Evolutionary conservation across 2,888 invertebrate genomes (phyloP), one percentile per base, ranked within the genome.

Genomic region (Urechis unicinctus): DNA sequence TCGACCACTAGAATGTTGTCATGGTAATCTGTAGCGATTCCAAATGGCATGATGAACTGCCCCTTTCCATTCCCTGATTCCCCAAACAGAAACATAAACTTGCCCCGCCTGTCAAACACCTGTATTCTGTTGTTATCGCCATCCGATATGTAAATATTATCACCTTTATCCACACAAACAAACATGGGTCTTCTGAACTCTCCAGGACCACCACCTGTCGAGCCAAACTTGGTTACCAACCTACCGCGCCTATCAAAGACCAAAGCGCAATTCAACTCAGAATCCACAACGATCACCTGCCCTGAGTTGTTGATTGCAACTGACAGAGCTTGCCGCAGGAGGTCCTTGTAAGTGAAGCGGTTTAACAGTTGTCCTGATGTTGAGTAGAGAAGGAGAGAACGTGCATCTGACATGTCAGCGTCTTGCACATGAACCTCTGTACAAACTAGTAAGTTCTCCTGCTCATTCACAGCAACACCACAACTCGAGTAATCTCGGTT

Each of bases 1-100:
- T 63, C 63, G 1, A 63, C 63, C 31, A 63, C 63, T 22, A 63
- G 53, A 42, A 63, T 55, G 46, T 63, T 58, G 1, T 61, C 63
- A 56, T 59, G 60, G n/a, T 48, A 22, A 53, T 63, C 63, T 3
- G 58, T 47, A 3, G 51, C 57, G 4, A 63, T 58, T 1, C 63
- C 63, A 57, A 63, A 63, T 22, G 63, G 63, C 57, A 60, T 56
- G 45, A 48, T 56, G 29, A 63, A 57, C 52, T 61, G 50, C 9
- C 61, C 63, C 31, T 63, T 63, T 3, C 60, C 60, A 6, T 28
- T 46, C n/a, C 63, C 63, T 13, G 47, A 47, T 17, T 42, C 28
- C 4, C 63, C 63, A 25, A 63, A 59, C 42, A 56, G 43, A 26
- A 53, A 56, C 43, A 54, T 24, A 31, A 56, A 63, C 28, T 60